These are phyloP conservation scores for Drosophila mayaguana DNA, from an alignment of 2,888 invertebrate genomes.

Conservation along the genomic window DNA sequence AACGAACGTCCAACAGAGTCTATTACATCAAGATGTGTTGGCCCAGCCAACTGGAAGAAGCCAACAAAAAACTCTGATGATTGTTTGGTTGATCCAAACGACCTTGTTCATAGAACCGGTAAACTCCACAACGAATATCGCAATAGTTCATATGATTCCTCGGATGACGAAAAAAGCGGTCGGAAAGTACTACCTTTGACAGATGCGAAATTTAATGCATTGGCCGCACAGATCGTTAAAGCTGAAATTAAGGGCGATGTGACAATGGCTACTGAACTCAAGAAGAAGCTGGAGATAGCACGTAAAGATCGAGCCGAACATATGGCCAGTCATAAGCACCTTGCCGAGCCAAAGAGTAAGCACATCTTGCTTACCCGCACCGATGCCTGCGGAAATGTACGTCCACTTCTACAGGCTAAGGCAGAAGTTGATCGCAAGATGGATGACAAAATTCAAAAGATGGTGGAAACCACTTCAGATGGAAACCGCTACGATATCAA, in stretches of 20 bases:
- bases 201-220: slow-evolving; percentile 94
- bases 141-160: slow-evolving; percentile 13
- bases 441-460: not conserved
- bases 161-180: not conserved
- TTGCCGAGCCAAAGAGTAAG: not conserved
- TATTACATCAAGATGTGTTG: not conserved
- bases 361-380: not conserved
- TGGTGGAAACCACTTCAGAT: not conserved
- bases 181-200: slow-evolving; percentile 86
- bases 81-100: not conserved
- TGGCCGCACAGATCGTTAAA: slow-evolving; percentile 96
- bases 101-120: not conserved
- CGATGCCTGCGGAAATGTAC: not conserved
- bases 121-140: no score
- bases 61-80: not conserved
- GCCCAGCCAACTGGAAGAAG: slow-evolving; percentile 45
- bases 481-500: slow-evolving; percentile 88
- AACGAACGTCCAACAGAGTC: not conserved
- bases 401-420: not conserved
- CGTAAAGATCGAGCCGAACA: not conserved
- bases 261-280: slow-evolving; percentile 89
- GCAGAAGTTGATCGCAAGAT: no score
- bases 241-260: slow-evolving; percentile 96
- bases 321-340: not conserved
- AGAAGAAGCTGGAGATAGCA: slow-evolving; percentile 87